Percentiles rank a stretch among this genome's conserved stretches.
Conservation (phyloP, 2,888 invertebrate genomes). For the Synanthedon vespiformis region DNA sequence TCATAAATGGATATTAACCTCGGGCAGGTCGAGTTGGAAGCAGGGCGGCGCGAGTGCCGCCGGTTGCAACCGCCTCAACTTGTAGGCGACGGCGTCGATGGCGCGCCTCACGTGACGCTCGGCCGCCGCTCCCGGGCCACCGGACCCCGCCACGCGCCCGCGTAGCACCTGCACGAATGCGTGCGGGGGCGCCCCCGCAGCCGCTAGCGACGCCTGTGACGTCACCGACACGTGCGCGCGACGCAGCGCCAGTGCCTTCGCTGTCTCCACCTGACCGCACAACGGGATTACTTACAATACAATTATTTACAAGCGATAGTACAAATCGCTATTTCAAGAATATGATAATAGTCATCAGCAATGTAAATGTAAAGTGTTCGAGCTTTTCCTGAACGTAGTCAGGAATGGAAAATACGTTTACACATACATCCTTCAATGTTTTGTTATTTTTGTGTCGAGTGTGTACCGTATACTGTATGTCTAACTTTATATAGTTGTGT, state of each 20-base stretch:
- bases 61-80: conserved; percentile 87
- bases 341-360: too few relatives aligned
- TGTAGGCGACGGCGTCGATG: conserved; percentile 85
- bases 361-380: too few relatives aligned
- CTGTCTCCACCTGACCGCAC: conserved; percentile 46
- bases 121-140: conserved; percentile 40
- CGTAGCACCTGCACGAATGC: conserved; percentile 46
- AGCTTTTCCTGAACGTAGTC: too few relatives aligned
- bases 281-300: too few relatives aligned
- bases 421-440: too few relatives aligned
- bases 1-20: conserved; percentile 59
- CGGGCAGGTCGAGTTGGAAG: conserved; percentile 88
- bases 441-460: too few relatives aligned
- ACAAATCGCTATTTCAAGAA: too few relatives aligned
- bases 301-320: too few relatives aligned
- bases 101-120: conserved; percentile 57
- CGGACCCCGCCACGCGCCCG: conserved; percentile 60
- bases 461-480: too few relatives aligned
- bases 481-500: too few relatives aligned
- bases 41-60: conserved; percentile 85
- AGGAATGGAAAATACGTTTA: too few relatives aligned
- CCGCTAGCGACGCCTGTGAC: conserved; percentile 20
- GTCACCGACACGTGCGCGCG: conserved; percentile 38
- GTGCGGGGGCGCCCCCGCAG: conserved; percentile 30
- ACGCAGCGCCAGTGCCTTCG: conserved; percentile 32